These are phyloP conservation scores for Brotula barbata DNA, from an alignment of 2,797 vertebrate genomes.

Conservation along the genomic window DNA sequence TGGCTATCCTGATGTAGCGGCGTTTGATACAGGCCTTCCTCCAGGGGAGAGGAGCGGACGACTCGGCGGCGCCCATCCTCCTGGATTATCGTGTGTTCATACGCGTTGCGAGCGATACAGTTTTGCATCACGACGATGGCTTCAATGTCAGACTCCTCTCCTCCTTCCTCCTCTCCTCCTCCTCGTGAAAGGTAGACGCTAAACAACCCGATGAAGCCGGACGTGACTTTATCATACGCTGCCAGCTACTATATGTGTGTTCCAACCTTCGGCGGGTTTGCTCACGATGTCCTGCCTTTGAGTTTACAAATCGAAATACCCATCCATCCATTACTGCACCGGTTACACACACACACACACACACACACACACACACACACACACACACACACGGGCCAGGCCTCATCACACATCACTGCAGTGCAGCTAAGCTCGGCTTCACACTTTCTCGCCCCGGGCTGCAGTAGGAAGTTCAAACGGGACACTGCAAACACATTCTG, in stretches of 20 bases:
- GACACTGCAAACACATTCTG: conserved; percentile 47
- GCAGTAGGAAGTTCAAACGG: conserved; percentile 45
- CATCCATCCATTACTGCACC: conserved; percentile 18
- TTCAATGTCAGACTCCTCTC: conserved; percentile 13
- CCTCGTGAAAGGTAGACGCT: neutral
- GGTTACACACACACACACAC: conserved; percentile 18
- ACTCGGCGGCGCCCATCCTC: no score
- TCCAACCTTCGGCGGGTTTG: conserved; percentile 10
- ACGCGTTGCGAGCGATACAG: no score
- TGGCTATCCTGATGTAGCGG: no score
- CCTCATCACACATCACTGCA: conserved; percentile 46
- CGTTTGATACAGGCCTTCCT: no score
- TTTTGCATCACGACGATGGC: neutral
- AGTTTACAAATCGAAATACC: conserved; percentile 38
- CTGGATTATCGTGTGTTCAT: no score
- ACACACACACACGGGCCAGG: conserved; percentile 17
- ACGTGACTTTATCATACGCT: neutral
- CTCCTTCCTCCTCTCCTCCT: neutral
- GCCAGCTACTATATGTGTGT: neutral
- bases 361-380: conserved; percentile 12
- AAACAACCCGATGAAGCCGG: neutral
- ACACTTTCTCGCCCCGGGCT: conserved; percentile 27
- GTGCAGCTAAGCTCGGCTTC: conserved; percentile 32
- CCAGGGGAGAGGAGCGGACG: no score
- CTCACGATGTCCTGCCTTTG: conserved; percentile 14